Base-by-base conservation (phyloP, 2,797 vertebrate genomes). In the Perodicticus potto region DNA sequence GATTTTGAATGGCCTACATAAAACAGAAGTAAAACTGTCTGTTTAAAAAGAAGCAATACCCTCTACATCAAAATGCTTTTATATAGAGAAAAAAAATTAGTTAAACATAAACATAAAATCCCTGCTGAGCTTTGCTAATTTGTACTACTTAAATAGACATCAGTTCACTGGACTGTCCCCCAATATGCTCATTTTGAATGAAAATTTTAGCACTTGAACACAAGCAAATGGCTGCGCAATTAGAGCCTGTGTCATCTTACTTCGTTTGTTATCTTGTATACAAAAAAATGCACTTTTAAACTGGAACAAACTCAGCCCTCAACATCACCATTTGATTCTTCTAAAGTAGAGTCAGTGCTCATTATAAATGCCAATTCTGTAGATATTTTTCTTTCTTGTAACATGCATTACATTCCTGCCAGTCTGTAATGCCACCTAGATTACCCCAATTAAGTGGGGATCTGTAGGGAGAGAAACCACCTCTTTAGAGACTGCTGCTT, bases 1-100 rank as follows among this genome's bases (percentile, higher is more conserved):
- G 99, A 97, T 99, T 99, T 98, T 99, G 99, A 98, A 99, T 99
- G 7, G 99, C 99, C 99, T 99, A 97, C 70, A 97, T 97, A 7
- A 67, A 96, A 85, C 45, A 90, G 2, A 45, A 72, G 3, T 4
- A 93, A 49, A 53, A 57, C 17, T 72, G n/a, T 29, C 10, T 91
- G 34, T 49, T 95, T 73, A 53, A 83, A 63, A 86, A 91, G 45
- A 55, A 76, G 32, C 1, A 27, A 45, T 73, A 73, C 49, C 14
- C 22, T 45, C 20, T 23, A 67, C 4, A 17, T 92, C 70, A 61
- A 93, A 89, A 92, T 32, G 49, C 40, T 59, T 40, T 63, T 29
- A 22, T 34, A 74, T 2, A 29, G 49, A 86, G 85, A 76, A 65
- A 83, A 29, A 23, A 76, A 40, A 80, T 78, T 86, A 57, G 55